phyloP scores from a whole-genome alignment of 2,797 vertebrate species.

The Clamator glandarius region DNA sequence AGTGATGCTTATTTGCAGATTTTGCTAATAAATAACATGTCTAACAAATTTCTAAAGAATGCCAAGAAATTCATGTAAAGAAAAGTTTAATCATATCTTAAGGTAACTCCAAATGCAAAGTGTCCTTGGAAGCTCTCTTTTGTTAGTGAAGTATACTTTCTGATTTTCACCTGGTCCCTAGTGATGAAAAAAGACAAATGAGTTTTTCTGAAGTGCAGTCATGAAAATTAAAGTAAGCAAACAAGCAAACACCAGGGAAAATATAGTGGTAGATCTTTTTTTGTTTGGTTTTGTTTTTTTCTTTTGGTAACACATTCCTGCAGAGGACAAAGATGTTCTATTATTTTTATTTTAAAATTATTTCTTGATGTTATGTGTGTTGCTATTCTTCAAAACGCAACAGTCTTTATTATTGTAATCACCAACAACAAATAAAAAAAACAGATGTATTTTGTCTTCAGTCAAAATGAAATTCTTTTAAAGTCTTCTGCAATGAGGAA shows the following conservation, averaged over 20 bases:
- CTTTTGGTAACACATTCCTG: background rate
- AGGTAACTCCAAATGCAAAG: background rate
- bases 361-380: background rate
- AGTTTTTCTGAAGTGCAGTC: background rate
- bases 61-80: background rate
- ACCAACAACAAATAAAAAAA: background rate
- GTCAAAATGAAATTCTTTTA: background rate
- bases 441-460: background rate
- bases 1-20: background rate
- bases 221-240: background rate
- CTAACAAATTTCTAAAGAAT: background rate
- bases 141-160: background rate
- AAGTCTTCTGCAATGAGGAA: background rate
- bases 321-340: background rate
- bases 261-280: background rate
- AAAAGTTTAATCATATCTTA: background rate
- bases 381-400: background rate
- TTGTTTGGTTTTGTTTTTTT: background rate
- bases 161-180: background rate
- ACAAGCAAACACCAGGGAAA: background rate
- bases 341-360: background rate
- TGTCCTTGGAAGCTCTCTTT: background rate
- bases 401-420: background rate
- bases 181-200: background rate
- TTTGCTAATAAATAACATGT: background rate